Percentiles rank a stretch among this genome's conserved stretches.
Conservation (phyloP, 2,888 invertebrate species). For the Orthosia cruda region DNA sequence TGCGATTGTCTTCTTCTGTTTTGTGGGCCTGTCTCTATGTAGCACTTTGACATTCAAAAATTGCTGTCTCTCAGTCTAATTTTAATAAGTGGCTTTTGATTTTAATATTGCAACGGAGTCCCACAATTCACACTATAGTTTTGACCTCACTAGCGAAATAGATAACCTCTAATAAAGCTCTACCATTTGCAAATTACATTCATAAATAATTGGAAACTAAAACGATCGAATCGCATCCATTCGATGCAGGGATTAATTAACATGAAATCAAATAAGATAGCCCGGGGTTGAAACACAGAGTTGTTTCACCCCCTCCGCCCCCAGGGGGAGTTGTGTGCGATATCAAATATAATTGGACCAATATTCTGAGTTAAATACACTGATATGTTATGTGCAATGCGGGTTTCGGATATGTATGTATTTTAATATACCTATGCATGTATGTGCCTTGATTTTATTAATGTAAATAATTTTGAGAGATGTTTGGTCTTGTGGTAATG, state of each 20-base stretch:
- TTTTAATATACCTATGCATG: background rate
- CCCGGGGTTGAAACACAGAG: conserved; percentile 13
- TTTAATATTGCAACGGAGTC: background rate
- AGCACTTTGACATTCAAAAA: too few species aligned
- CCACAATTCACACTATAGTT: background rate
- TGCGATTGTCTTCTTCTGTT: too few species aligned
- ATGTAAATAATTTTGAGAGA: conserved; percentile 1
- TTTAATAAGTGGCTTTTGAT: too few species aligned
- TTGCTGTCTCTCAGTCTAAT: too few species aligned
- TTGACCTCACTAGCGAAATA: background rate
- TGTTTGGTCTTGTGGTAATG: background rate
- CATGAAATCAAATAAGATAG: conserved; percentile 58
- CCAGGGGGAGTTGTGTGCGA: conserved; percentile 13
- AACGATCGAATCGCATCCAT: conserved; percentile 39
- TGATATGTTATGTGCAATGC: conserved; percentile 27
- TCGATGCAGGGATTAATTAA: conserved; percentile 56
- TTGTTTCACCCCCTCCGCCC: background rate
- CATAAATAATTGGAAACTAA: conserved; percentile 46
- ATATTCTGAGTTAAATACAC: conserved; percentile 40
- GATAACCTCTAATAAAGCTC: background rate
- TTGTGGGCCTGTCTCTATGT: too few species aligned
- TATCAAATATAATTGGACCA: conserved; percentile 56
- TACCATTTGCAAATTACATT: conserved; percentile 5
- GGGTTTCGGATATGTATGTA: background rate
- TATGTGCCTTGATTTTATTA: background rate